These are phyloP conservation scores for Ornithoptera alexandrae DNA, from an alignment of 2,888 invertebrate species.

Conservation along the genomic window DNA sequence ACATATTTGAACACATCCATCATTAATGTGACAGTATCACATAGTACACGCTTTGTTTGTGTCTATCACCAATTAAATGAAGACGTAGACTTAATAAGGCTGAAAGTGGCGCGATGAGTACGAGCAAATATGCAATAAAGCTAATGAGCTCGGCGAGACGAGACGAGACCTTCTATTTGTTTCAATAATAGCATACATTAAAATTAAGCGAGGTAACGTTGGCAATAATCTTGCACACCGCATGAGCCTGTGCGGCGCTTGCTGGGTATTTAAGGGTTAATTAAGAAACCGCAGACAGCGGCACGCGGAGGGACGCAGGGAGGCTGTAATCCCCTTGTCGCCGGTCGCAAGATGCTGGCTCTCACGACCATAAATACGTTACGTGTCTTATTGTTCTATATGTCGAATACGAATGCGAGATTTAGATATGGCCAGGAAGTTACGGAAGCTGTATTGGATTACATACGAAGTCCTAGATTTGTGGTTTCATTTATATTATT, in stretches of 20 bases:
- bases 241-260: conserved; percentile 54
- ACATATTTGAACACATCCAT: conserved; percentile 31
- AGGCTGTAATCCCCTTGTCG: conserved; percentile 72
- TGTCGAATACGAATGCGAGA: conserved; percentile 5
- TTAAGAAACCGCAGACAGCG: conserved; percentile 75
- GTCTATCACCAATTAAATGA: conserved; percentile 29
- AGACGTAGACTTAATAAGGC: conserved; percentile 36
- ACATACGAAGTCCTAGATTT: background rate
- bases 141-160: conserved; percentile 49
- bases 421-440: background rate
- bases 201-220: conserved; percentile 71
- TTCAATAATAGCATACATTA: conserved; percentile 71
- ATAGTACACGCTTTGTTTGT: conserved; percentile 14
- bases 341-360: conserved; percentile 59
- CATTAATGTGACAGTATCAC: conserved; percentile 10
- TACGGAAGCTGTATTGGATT: background rate
- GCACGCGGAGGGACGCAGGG: conserved; percentile 46
- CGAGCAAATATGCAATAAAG: conserved; percentile 45
- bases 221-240: conserved; percentile 71
- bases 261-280: conserved; percentile 77
- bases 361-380: conserved; percentile 43
- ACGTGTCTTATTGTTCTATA: conserved; percentile 37
- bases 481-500: background rate
- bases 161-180: conserved; percentile 58
- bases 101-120: conserved; percentile 40